phyloP scores from a whole-genome alignment of 2,888 invertebrate species.

The Drosophila kambysellisi region DNA sequence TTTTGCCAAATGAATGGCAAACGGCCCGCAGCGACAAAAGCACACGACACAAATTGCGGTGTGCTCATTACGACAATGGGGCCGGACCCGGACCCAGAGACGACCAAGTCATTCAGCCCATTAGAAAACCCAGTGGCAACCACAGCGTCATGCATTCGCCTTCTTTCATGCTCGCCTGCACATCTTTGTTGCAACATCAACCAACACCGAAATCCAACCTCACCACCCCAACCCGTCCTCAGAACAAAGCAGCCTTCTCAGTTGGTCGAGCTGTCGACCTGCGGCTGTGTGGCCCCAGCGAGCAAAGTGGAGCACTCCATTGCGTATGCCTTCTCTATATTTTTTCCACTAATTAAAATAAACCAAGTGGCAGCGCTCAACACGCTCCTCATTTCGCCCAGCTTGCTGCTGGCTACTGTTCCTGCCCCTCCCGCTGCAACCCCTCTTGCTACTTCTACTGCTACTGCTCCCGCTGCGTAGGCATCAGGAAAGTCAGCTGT shows the following conservation, averaged over 20 bases:
- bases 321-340: constrained; percentile 67
- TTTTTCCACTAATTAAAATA: constrained; percentile 79
- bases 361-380: constrained; percentile 68
- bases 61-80: constrained; percentile 76
- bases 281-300: constrained; percentile 67
- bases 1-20: constrained; percentile 79
- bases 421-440: not conserved
- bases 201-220: not conserved
- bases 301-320: constrained; percentile 69
- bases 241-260: constrained; percentile 66
- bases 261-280: constrained; percentile 56
- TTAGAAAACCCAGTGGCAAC: constrained; percentile 50
- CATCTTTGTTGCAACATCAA: constrained; percentile 59
- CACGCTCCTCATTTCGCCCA: constrained; percentile 37
- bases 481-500: constrained; percentile 60
- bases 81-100: constrained; percentile 4
- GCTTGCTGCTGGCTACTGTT: constrained; percentile 1
- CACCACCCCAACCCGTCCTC: constrained; percentile 11
- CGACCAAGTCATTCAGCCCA: constrained; percentile 43
- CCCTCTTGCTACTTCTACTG: not conserved
- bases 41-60: constrained; percentile 77
- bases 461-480: constrained; percentile 23
- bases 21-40: constrained; percentile 67
- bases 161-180: constrained; percentile 69
- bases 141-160: constrained; percentile 59